Percentiles rank a stretch among this genome's conserved stretches.
phyloP scores from a whole-genome alignment of 1,140 invertebrate genomes.

The Brachionus asplanchnoidis region DNA sequence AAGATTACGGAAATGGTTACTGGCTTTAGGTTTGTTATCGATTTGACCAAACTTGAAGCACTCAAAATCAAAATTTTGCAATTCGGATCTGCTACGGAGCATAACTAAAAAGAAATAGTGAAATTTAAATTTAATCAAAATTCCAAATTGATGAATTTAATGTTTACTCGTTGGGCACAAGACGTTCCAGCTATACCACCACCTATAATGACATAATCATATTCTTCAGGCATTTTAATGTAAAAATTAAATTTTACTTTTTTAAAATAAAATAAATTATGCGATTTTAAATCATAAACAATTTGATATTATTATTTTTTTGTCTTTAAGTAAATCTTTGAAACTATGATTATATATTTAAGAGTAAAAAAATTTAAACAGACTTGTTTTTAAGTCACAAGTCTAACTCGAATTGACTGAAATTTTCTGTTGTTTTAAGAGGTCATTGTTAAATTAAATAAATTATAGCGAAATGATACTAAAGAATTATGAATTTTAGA shows the following conservation, averaged over 20 bases:
- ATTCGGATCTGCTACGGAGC: background rate
- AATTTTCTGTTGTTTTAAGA: too few species aligned
- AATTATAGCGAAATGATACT: too few species aligned
- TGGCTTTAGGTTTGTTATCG: constrained; percentile 12
- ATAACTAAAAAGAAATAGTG: background rate
- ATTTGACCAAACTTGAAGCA: background rate
- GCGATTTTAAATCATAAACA: background rate
- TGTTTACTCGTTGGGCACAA: constrained; percentile 31
- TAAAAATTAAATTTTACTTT: background rate
- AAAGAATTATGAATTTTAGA: too few species aligned
- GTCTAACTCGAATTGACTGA: too few species aligned
- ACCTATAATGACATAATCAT: constrained; percentile 28
- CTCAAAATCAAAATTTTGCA: background rate
- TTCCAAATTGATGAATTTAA: background rate
- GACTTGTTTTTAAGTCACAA: too few species aligned
- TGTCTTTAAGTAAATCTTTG: too few species aligned
- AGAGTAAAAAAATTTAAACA: too few species aligned
- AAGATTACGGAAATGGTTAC: background rate
- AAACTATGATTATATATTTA: too few species aligned
- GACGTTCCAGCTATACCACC: constrained; percentile 30
- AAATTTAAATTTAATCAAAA: background rate
- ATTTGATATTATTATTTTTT: background rate
- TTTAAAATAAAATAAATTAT: background rate
- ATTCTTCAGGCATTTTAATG: background rate
- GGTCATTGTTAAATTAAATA: too few species aligned